Base-by-base conservation (phyloP, 2,113 vertebrate genomes). In the Aepyceros melampus region DNA sequence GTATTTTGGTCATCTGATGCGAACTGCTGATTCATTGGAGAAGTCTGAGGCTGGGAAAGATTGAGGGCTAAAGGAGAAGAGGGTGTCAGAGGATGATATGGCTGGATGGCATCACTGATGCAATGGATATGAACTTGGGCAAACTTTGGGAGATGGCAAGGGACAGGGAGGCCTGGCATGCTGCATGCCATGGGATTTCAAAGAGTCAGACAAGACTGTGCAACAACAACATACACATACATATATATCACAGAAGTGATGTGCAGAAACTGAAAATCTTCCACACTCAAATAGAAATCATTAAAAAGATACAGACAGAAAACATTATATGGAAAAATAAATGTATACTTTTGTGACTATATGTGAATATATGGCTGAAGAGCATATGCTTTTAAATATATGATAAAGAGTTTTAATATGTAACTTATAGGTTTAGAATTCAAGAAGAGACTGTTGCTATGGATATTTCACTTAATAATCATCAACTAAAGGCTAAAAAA, bases 381-480 rank as follows among this genome's bases (percentile, higher is more conserved):
- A 51, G 25, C 2, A 29, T 56, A 62, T 36, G 7, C 1, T 79
- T 76, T 76, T 29, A 55, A 36, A 53, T 60, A 45, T 21, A 43
- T 71, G 13, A 36, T 74, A 53, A 84, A 90, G 12, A 2, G 27
- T 33, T 89, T 90, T 51, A 55, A 53, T 2, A 31, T 43, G 5
- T 31, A 93, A 43, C 25, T 51, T 93, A 1, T 17, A 43, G 23
- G 14, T 40, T 87, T 86, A 82, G 6, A 82, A 86, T 81, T 83
- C 4, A 95, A 89, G 29, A 95, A 43, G 8, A 62, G 7, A 93
- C 2, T 91, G 10, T 86, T 92, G 51, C 78, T 83, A 21, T 93
- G 67, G 27, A 78, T 3, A 96, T 92, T 76, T 83, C 78, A 19
- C 21, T 56, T 81, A 95, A 64, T 83, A 84, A n/a, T 89, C 55